A percentile compares a stretch with the other conserved stretches of the same genome.
Conservation (phyloP, 2,113 vertebrate genomes). For the Syrrhaptes paradoxus region DNA sequence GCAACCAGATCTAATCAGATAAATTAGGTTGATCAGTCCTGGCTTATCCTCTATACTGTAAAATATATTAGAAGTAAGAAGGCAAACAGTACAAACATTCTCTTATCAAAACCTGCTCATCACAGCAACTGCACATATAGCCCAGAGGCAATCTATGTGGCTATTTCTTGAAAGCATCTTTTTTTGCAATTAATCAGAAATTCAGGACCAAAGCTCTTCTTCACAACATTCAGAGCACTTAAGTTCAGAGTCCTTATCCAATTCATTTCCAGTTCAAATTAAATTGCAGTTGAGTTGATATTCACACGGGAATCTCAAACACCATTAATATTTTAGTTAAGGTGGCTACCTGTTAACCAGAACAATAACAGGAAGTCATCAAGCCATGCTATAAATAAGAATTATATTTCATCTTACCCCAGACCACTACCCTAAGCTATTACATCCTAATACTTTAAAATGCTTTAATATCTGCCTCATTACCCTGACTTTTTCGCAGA, state of each 20-base stretch:
- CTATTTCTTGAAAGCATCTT: not conserved
- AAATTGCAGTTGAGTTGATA: not conserved
- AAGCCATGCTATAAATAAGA: not conserved
- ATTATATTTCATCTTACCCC: not conserved
- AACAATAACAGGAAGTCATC: not conserved
- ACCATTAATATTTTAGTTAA: conserved; percentile 26
- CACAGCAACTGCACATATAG: not conserved
- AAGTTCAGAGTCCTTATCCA: not conserved
- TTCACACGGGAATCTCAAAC: not conserved
- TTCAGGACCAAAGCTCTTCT: not conserved
- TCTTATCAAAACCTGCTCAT: not conserved
- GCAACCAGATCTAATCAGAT: not conserved
- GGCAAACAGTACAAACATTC: not conserved
- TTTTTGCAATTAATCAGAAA: conserved; percentile 12
- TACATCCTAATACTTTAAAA: not conserved
- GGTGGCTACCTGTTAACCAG: not conserved
- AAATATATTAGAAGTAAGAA: not conserved
- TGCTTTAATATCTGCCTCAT: not conserved
- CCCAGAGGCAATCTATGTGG: not conserved
- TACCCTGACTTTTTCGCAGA: not conserved
- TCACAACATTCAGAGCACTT: not conserved
- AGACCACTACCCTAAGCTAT: not conserved
- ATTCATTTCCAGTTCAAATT: conserved; percentile 27
- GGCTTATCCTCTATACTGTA: not conserved
- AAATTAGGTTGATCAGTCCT: not conserved